A percentile compares a stretch with the other conserved stretches of the same genome.
Evolutionary conservation across 2,888 invertebrate species (phyloP).

Genomic region (Ischnus inquisitorius): DNA sequence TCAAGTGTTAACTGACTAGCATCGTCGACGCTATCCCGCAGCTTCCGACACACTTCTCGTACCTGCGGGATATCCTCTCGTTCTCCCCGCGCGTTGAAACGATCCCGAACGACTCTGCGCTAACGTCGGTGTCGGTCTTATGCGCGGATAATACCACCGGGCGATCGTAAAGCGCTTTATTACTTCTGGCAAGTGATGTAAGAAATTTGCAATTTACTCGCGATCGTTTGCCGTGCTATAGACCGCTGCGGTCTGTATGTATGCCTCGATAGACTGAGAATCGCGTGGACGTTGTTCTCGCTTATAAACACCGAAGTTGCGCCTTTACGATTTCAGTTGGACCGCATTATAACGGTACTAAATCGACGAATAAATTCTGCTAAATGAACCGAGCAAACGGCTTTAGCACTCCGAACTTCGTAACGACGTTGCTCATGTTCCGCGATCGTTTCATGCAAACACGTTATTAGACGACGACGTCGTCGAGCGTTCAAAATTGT

Average conservation of each 20-base stretch:
- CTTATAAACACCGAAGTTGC: neutral
- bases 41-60: slow-evolving; percentile 1
- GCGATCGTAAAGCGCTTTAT: slow-evolving; percentile 67
- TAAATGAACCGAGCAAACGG: slow-evolving; percentile 7
- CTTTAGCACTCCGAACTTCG: too few relatives aligned
- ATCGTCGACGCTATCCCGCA: neutral
- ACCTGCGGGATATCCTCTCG: neutral
- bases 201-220: slow-evolving; percentile 67
- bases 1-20: slow-evolving; percentile 8
- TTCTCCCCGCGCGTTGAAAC: neutral
- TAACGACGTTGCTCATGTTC: neutral
- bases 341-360: neutral
- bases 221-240: neutral
- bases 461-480: too few relatives aligned
- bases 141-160: slow-evolving; percentile 49
- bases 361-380: neutral
- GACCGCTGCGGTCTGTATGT: neutral
- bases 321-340: neutral
- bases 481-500: too few relatives aligned
- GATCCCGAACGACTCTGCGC: slow-evolving; percentile 39
- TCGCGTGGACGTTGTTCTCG: neutral
- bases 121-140: slow-evolving; percentile 4
- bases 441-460: too few relatives aligned
- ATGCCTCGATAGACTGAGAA: neutral
- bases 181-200: slow-evolving; percentile 60